Evolutionary conservation across 92 coral and sea anemone species (phyloP).

Genomic region (Scolanthus callimorphus): DNA sequence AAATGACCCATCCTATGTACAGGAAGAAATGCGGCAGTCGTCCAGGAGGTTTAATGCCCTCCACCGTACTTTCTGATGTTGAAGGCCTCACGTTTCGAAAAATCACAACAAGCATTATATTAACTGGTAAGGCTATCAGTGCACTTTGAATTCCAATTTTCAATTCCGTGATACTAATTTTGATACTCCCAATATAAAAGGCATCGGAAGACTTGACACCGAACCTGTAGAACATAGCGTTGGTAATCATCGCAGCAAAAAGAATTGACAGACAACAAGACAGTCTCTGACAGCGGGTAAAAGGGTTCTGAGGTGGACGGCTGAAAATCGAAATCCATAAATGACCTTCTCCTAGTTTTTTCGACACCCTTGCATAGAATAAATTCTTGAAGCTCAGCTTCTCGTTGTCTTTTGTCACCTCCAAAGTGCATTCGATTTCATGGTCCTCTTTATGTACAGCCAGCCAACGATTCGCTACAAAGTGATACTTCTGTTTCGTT

Average conservation of each 20-base stretch:
- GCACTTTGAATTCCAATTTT: slow-evolving; percentile 84
- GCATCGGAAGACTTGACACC: slow-evolving; percentile 54
- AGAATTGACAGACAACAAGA: slow-evolving; percentile 77
- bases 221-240: slow-evolving; percentile 79
- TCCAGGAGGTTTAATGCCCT: slow-evolving; percentile 28
- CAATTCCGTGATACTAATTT: slow-evolving; percentile 72
- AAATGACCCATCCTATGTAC: slow-evolving; percentile 67
- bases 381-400: slow-evolving; percentile 52
- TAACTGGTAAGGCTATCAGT: slow-evolving; percentile 69
- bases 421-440: slow-evolving; percentile 51
- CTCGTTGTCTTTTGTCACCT: slow-evolving; percentile 52
- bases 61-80: slow-evolving; percentile 12
- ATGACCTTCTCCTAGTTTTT: slow-evolving; percentile 76
- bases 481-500: slow-evolving; percentile 50
- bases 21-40: slow-evolving; percentile 73
- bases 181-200: slow-evolving; percentile 60
- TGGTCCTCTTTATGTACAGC: slow-evolving; percentile 89
- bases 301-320: slow-evolving; percentile 75
- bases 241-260: slow-evolving; percentile 78
- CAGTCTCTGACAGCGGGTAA: slow-evolving; percentile 83
- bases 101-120: slow-evolving; percentile 57
- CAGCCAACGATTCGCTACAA: slow-evolving; percentile 86
- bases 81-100: slow-evolving; percentile 60
- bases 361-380: slow-evolving; percentile 62
- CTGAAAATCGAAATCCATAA: slow-evolving; percentile 85